Evolutionary conservation across 1,140 invertebrate species (phyloP).

Genomic region (Drosophila miranda): DNA sequence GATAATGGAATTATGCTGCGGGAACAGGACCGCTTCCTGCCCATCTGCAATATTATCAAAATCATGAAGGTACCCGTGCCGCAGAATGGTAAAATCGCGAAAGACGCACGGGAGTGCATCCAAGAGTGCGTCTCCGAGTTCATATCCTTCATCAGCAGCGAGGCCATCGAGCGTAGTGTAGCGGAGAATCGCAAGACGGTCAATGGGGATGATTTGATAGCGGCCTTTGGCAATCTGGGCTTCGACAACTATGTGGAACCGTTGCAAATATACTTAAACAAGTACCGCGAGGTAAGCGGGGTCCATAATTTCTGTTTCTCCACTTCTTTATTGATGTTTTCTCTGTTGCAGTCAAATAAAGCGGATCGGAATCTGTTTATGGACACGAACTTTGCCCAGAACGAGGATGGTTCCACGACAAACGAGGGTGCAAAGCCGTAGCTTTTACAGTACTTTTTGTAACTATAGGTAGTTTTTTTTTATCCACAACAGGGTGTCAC

Average conservation of each 20-base stretch:
- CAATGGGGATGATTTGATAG: conserved; percentile 98
- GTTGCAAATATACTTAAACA: conserved; percentile 97
- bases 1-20: conserved; percentile 83
- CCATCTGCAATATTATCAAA: conserved; percentile 99
- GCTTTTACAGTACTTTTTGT: neutral
- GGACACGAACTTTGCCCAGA: conserved; percentile 55
- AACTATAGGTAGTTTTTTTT: too few relatives aligned
- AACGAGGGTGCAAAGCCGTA: conserved; percentile 57
- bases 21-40: conserved; percentile 97
- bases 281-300: conserved; percentile 91
- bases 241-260: conserved; percentile 99
- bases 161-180: conserved; percentile 97
- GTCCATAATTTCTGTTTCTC: neutral
- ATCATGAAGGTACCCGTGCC: conserved; percentile 99
- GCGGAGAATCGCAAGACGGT: conserved; percentile 99
- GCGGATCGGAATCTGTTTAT: conserved; percentile 78
- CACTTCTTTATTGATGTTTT: neutral
- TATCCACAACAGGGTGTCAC: too few relatives aligned
- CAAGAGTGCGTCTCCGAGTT: conserved; percentile 99
- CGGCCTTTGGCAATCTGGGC: conserved; percentile 97
- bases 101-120: conserved; percentile 99
- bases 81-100: conserved; percentile 98
- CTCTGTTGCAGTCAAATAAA: conserved; percentile 71
- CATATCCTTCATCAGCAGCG: conserved; percentile 99
- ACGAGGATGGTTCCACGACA: conserved; percentile 39